These are phyloP conservation scores for Tachyglossus aculeatus DNA, from an alignment of 2,797 vertebrate species.

Conservation along the genomic window DNA sequence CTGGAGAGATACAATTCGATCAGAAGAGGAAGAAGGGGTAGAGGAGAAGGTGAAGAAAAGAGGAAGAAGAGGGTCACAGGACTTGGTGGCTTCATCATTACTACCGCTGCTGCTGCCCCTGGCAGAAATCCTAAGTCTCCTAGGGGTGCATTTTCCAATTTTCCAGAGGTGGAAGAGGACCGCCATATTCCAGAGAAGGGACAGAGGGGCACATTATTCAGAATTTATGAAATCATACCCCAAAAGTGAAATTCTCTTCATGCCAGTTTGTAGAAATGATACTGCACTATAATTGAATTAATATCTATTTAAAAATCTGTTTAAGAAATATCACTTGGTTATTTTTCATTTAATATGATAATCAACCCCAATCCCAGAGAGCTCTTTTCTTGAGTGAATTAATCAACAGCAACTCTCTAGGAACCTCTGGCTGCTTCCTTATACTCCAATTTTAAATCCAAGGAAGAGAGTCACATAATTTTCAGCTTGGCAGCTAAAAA, in stretches of 20 bases:
- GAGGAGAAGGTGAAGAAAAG: no score
- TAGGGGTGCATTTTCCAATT: no score
- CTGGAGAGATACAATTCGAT: no score
- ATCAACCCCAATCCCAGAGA: background rate
- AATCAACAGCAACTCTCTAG: slow-evolving; percentile 14
- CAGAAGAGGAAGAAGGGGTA: no score
- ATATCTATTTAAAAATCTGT: slow-evolving; percentile 5
- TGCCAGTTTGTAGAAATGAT: background rate
- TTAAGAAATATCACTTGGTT: slow-evolving; percentile 30
- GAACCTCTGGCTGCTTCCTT: background rate
- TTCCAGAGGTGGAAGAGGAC: no score
- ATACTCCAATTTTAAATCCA: slow-evolving; percentile 22
- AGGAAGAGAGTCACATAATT: background rate
- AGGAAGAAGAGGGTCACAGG: no score
- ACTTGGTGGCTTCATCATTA: no score
- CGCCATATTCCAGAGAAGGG: no score
- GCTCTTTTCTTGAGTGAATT: slow-evolving; percentile 22
- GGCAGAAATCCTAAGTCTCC: no score
- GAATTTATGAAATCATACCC: no score
- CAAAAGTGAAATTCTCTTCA: background rate
- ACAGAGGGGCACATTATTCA: no score
- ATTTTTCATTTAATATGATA: background rate
- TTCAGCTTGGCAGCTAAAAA: background rate
- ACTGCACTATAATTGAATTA: background rate
- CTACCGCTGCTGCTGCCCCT: no score